Base-by-base conservation (phyloP, 2,888 invertebrate species). In the Hydraecia micacea region DNA sequence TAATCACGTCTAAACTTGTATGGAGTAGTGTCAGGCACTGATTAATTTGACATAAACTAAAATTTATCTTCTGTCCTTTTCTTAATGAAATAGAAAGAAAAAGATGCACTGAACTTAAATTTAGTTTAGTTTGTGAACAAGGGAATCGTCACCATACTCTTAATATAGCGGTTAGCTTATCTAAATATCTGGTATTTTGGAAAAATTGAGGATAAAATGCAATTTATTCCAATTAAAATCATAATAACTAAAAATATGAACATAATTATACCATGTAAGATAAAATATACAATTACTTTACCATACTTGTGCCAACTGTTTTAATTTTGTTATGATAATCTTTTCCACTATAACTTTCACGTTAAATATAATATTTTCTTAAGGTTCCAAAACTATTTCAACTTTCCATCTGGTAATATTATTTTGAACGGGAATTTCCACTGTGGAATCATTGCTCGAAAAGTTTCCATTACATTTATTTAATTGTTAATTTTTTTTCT, bases 381-480 rank as follows among this genome's bases (percentile, higher is more conserved):
- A 36, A 55, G 11, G 46, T 36, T 63, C 0, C 42, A 62, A 42
- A 62, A 3, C 0, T 9, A 42, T 42, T 9, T 2, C 25, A 69
- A 78, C 62, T 78, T 58, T 39, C 55, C 6, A 4, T 49, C 11
- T 9, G 13, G 55, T 18, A 63, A 21, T n/a, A 49, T 49, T 65
- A 62, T 21, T 42, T 65, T 58, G 8, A 39, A 39, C 0, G 9
- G 1, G 15, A 73, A n/a, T 73, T 66, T 66, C 28, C 9, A 28
- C 6, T 49, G 21, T 73, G 18, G 21, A 21, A 49, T n/a, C 7
- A 58, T 46, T 73, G 32, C 8, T 52, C 11, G 4, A 39, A 73
- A 81, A 74, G 6, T 52, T 81, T 74, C 21, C 32, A 15, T 28
- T 21, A 21, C 8, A 2, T 11, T 55, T 58, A 70, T 36, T 58